Evolutionary conservation across 2,797 vertebrate genomes (phyloP).

Genomic region (Sardinella longiceps): DNA sequence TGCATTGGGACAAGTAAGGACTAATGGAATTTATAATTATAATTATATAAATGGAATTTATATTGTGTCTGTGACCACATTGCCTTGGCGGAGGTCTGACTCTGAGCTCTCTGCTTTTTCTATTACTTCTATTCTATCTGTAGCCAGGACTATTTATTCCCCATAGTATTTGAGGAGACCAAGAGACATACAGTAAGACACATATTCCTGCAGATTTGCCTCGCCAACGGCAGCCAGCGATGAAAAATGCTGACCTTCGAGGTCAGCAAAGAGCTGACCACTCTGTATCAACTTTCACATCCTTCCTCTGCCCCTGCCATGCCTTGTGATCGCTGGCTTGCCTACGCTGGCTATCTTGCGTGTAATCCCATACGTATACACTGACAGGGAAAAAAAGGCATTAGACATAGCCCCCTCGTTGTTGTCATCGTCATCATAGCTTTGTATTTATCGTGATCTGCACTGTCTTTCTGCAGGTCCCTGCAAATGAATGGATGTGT

Average conservation of each 20-base stretch:
- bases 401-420: slow-evolving; percentile 53
- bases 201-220: not conserved
- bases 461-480: not conserved
- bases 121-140: not conserved
- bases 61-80: no score
- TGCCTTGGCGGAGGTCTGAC: no score
- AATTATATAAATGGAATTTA: no score
- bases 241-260: slow-evolving; percentile 71
- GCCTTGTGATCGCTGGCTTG: slow-evolving; percentile 52
- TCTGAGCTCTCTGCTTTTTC: no score
- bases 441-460: not conserved
- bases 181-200: not conserved
- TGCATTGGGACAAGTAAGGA: no score
- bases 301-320: slow-evolving; percentile 62
- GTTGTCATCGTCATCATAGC: slow-evolving; percentile 20
- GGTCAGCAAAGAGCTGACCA: slow-evolving; percentile 76
- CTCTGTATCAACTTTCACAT: slow-evolving; percentile 70
- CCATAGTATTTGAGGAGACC: not conserved
- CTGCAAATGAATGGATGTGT: slow-evolving; percentile 24
- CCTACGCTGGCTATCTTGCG: slow-evolving; percentile 46
- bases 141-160: not conserved
- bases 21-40: no score
- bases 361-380: slow-evolving; percentile 67
- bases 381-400: slow-evolving; percentile 34
- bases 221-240: not conserved